phyloP scores from a whole-genome alignment of 2,888 invertebrate genomes.

The Synergus umbraculus region DNA sequence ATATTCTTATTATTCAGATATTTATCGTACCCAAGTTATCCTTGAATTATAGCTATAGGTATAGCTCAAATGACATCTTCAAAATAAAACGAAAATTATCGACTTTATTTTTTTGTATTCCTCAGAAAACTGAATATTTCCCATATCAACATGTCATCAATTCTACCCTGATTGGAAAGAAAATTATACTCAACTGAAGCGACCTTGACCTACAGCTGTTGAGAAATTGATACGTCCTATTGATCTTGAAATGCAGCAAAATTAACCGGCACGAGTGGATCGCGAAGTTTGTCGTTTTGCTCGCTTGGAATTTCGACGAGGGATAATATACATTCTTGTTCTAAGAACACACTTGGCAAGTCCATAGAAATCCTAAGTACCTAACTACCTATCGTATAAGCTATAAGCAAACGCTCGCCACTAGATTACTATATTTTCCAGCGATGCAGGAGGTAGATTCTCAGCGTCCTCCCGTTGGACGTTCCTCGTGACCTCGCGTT shows the following conservation, averaged over 20 bases:
- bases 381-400: not conserved
- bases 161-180: too few species aligned
- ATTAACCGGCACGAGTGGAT: not conserved
- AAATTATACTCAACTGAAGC: not conserved
- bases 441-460: slow-evolving; percentile 46
- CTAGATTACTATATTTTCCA: slow-evolving; percentile 9
- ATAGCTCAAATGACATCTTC: too few species aligned
- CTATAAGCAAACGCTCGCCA: slow-evolving; percentile 8
- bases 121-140: too few species aligned
- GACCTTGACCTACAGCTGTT: not conserved
- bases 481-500: slow-evolving; percentile 58
- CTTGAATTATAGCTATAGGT: too few species aligned
- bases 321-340: slow-evolving; percentile 6
- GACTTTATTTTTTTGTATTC: too few species aligned
- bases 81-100: too few species aligned
- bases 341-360: not conserved
- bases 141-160: too few species aligned
- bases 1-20: not conserved
- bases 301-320: slow-evolving; percentile 8
- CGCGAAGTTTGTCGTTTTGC: not conserved
- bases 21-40: not conserved
- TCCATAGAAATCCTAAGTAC: slow-evolving; percentile 12
- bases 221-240: not conserved
- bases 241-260: not conserved
- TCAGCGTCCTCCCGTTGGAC: slow-evolving; percentile 44